Evolutionary conservation across 2,888 invertebrate species (phyloP), one percentile per base, ranked within the genome.

Genomic region (Oxyscelio sp.): DNA sequence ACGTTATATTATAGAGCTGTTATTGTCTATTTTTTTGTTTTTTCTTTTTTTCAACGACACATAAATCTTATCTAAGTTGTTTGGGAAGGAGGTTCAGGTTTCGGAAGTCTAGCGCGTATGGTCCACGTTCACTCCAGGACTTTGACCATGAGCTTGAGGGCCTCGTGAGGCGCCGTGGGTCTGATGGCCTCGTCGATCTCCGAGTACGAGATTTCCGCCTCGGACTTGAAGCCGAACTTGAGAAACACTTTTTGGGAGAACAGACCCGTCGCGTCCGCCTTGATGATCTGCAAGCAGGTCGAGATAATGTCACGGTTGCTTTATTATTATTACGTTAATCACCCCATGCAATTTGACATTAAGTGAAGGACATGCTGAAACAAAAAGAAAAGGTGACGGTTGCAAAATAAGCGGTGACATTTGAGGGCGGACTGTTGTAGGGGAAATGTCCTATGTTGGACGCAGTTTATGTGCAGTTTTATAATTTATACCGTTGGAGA

Each of bases 261-360:
- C 1, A 96, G 95, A 19, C 97, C 97, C 0, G 97, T 97, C 0
- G 97, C 97, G 91, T 97, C 97, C 17, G 96, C 97, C 94, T 97
- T 97, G 89, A 97, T 95, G 22, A 97, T 91, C 97, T 97, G 95
- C 48, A 95, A 95, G 75, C 75, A 48, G 70, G 79, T 54, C 79
- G 43, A 82, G 17, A 79, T 63, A 61, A 66, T 73, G 40, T 50
- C 73, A 71, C 70, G 56, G 27, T 45, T 48, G 58, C 19, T 66
- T 31, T 48, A 58, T 61, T 65, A 50, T 45, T 38, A 38, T 11
- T 48, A 52, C 52, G 38, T 13, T 56, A 31, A 78, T 70, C 48
- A 79, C 8, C 21, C 61, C 79, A 66, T 80, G 58, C 91, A 92
- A 87, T 90, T 85, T 89, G 90, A 90, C 61, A 90, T 86, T 89